Base-by-base conservation (phyloP, 1,140 invertebrate genomes). In the Schlechtendalia chinensis region DNA sequence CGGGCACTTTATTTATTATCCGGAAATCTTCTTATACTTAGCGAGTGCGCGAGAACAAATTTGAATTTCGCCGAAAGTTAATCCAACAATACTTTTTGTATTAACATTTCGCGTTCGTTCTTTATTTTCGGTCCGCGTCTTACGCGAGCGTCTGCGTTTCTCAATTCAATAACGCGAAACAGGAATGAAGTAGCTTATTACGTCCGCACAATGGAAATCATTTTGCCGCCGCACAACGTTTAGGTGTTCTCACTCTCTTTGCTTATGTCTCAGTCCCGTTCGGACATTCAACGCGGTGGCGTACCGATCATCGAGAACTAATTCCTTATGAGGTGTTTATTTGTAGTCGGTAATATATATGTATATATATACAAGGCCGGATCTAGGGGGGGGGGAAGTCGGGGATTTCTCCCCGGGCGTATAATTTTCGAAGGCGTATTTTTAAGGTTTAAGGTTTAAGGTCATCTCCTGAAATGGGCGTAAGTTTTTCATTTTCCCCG, bases 1-100 rank as follows among this genome's bases (percentile, higher is more conserved):
- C 16, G 50, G n/a, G n/a, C 47, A 54, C 50, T 72, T 72, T 72
- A 72, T 72, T 72, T 72, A 72, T 72, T 32, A 72, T 72, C 69
- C 69, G 27, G 27, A 72, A 72, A 72, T 72, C 69, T 72, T 72
- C 69, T 54, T 72, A 53, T 54, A 29, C 24, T 29, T 10, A 1
- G 17, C 22, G 17, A n/a, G 27, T 14, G 24, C 17, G 17, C 8
- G 19, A 53, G 17, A 54, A 54, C 69, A 54, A 53, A 72, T 54
- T 72, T 54, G 22, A 11, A 72, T n/a, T 72, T 72, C 69, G 4
- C 50, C 19, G 69, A 72, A 72, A 72, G 69, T 72, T 72, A 72
- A 72, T 72, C 69, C 69, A n/a, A 29, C 24, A 72, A 72, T 72
- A n/a, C 17, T 72, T 72, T 72, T 72, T 72, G 5, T 54, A 29